phyloP scores from a whole-genome alignment of 1,140 invertebrate species.

The Drosophila suzukii region DNA sequence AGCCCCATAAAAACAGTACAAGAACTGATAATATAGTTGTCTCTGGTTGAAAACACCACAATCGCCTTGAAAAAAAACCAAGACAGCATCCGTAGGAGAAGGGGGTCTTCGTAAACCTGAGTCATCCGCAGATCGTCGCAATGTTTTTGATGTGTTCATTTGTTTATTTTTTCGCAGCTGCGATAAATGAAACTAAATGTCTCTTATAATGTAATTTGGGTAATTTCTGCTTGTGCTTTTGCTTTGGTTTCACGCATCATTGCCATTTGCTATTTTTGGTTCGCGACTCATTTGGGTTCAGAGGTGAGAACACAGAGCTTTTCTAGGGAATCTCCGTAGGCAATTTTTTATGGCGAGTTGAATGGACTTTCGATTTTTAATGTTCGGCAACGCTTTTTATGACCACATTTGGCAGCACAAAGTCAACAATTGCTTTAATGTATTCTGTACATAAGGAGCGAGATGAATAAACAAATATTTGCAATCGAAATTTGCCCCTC shows the following conservation, averaged over 20 bases:
- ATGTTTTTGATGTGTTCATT: constrained; percentile 17
- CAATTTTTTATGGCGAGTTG: constrained; percentile 51
- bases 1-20: constrained; percentile 24
- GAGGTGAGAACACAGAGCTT: constrained; percentile 43
- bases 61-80: constrained; percentile 39
- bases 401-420: constrained; percentile 59
- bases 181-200: constrained; percentile 63
- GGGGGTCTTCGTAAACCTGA: constrained; percentile 21
- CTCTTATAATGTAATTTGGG: constrained; percentile 72
- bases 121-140: constrained; percentile 40
- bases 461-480: constrained; percentile 70
- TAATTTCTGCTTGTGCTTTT: constrained; percentile 37
- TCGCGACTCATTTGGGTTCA: constrained; percentile 53
- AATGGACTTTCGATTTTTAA: constrained; percentile 77
- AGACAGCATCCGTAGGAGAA: constrained; percentile 17
- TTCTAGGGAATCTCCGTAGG: constrained; percentile 18
- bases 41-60: constrained; percentile 13
- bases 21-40: constrained; percentile 52
- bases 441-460: constrained; percentile 27
- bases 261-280: constrained; percentile 68
- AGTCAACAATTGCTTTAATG: constrained; percentile 61
- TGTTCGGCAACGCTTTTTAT: constrained; percentile 48
- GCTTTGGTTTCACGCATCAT: constrained; percentile 67
- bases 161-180: constrained; percentile 34
- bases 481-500: constrained; percentile 52